These are phyloP conservation scores for Syngnathus typhle DNA, from an alignment of 2,113 vertebrate genomes.

Conservation along the genomic window DNA sequence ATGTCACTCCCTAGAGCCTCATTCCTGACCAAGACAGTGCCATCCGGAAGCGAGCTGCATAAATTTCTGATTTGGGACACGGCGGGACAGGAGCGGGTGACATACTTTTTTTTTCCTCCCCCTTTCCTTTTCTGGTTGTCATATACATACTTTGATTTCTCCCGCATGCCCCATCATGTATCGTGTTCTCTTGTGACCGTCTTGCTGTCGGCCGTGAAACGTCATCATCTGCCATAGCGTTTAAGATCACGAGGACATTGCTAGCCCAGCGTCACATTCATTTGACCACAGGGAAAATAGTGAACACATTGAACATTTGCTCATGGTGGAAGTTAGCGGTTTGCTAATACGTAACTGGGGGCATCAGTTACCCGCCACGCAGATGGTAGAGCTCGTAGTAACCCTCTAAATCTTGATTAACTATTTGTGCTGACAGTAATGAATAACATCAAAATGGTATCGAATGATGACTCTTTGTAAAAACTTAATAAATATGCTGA, in stretches of 20 bases:
- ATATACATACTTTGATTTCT: background rate
- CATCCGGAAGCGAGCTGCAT: conserved; percentile 92
- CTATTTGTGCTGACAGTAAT: too few species aligned
- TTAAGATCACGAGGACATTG: background rate
- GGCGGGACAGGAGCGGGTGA: conserved; percentile 92
- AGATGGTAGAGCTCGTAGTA: too few species aligned
- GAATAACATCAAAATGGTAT: too few species aligned
- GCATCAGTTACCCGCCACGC: too few species aligned
- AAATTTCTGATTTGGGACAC: conserved; percentile 99
- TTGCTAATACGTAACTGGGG: too few species aligned
- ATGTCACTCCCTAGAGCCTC: conserved; percentile 79
- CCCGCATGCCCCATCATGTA: background rate
- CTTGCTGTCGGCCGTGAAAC: background rate
- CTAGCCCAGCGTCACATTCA: background rate
- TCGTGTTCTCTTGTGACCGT: background rate
- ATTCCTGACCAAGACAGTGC: conserved; percentile 96
- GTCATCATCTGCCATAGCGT: background rate
- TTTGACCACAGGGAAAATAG: background rate
- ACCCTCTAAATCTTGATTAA: too few species aligned
- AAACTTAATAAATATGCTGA: too few species aligned
- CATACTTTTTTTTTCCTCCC: conserved; percentile 25
- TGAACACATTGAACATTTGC: background rate
- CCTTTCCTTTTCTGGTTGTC: background rate
- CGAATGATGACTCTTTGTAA: too few species aligned
- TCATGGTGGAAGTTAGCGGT: background rate